Evolutionary conservation across 2,113 vertebrate genomes (phyloP), one percentile per base, ranked within the genome.

Genomic region (Cottus gobio): DNA sequence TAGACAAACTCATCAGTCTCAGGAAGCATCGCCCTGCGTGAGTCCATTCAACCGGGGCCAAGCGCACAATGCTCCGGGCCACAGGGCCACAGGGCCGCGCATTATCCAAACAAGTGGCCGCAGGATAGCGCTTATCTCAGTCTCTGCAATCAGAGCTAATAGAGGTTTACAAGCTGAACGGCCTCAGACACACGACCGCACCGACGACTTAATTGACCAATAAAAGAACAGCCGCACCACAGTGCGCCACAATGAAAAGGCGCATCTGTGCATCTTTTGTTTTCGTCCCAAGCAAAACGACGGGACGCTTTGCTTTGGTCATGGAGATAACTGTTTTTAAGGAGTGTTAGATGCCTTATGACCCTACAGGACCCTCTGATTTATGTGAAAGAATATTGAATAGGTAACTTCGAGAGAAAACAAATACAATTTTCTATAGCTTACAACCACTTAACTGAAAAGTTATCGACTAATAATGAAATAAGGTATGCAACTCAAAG

Each of bases 1-100:
- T 90, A 84, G 85, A 90, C 80, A 86, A 91, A 91, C 75, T 91
- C 90, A 82, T 92, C 89, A 93, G 69, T 71, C 48, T 90, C 92
- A 93, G 95, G 94, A 95, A 95, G 92, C 85, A 91, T 91, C 92
- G 93, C 92, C 89, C 85, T 86, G 83, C 18, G 68, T 83, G 77
- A 56, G 72, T 78, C 79, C 83, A 92, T 89, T 91, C 80, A 90
- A 66, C 72, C 60, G 31, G 76, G 85, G 90, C 87, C 88, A 89
- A 82, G 50, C 56, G 84, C 79, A 69, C 79, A 85, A 85, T 81
- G 50, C 87, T 83, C 71, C 67, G 82, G 77, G 71, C 75, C 87
- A 70, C 78, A 68, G 44, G 80, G 71, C 75, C 87, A 71, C 78
- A 68, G 39, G 80, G 87, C 82, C 87, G 77, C 63, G 20, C 63